Evolutionary conservation across 2,113 vertebrate species (phyloP), one percentile per base, ranked within the genome.

Genomic region (Orientallactaga bullata): DNA sequence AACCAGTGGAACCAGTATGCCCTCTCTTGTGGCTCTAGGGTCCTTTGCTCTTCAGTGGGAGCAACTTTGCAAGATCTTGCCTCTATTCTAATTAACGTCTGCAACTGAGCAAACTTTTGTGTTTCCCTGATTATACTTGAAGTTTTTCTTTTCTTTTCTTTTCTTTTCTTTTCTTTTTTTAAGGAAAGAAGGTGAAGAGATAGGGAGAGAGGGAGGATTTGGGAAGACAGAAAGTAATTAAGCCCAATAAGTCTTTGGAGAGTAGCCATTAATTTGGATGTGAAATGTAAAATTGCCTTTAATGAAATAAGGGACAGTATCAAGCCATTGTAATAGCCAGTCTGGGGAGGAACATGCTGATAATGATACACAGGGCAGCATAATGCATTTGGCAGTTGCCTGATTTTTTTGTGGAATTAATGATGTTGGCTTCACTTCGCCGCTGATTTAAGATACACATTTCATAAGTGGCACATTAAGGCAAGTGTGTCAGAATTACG

Each of bases 251-350:
- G 84, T 94, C 97, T 97, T 97, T 89, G 87, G 97, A 97, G 96
- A 90, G 95, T 97, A 96, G 94, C 96, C 96, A 95, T 98, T 98
- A 97, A 98, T 98, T 98, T 98, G 61, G 84, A 94, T 96, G 96
- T 97, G 91, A 97, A 97, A 95, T 97, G 77, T 95, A 93, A 97
- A 97, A 97, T 96, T 92, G 93, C 85, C 87, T 93, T 97, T 95
- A 65, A 96, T 97, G 93, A 97, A 97, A 94, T 97, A 95, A 94
- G 94, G 95, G 86, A 90, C 97, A 95, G 92, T 96, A 94, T 71
- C 21, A 0, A 17, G 95, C 84, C 7, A 7, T 90, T 93, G 93
- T 86, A 96, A 95, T 96, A 94, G 72, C 55, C 88, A 95, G 88
- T 74, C 61, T 79, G 87, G 92, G 89, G 94, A 66, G 79, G 90